phyloP scores from a whole-genome alignment of 2,113 vertebrate species.

The Stegastes partitus region DNA sequence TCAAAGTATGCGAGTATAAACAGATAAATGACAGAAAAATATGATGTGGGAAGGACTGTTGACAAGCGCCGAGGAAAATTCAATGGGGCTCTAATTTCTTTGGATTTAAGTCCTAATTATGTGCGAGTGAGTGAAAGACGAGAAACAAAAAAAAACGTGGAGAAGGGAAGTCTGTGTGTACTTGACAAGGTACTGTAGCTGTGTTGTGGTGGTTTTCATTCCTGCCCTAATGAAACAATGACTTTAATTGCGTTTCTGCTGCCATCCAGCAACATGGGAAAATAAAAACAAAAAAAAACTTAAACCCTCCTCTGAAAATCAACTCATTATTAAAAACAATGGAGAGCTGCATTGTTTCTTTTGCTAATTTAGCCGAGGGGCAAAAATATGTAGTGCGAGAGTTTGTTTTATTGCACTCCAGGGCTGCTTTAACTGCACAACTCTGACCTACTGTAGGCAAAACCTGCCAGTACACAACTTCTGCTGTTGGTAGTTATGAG shows the following conservation, averaged over 20 bases:
- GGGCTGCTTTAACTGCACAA: slow-evolving; percentile 61
- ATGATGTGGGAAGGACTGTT: slow-evolving; percentile 40
- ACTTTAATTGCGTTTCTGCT: slow-evolving; percentile 71
- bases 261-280: slow-evolving; percentile 60
- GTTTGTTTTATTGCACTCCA: slow-evolving; percentile 58
- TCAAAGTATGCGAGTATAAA: slow-evolving; percentile 21
- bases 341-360: slow-evolving; percentile 62
- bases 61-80: slow-evolving; percentile 48
- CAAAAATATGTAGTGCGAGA: slow-evolving; percentile 44
- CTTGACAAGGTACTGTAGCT: slow-evolving; percentile 17
- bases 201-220: slow-evolving; percentile 60
- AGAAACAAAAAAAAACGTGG: neutral
- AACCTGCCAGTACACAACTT: slow-evolving; percentile 29
- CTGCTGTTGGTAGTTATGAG: slow-evolving; percentile 23
- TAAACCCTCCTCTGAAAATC: slow-evolving; percentile 43
- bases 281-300: slow-evolving; percentile 70
- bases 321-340: slow-evolving; percentile 71
- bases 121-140: neutral
- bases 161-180: slow-evolving; percentile 14
- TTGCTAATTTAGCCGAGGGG: slow-evolving; percentile 48
- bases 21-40: slow-evolving; percentile 53
- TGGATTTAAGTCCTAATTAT: slow-evolving; percentile 38
- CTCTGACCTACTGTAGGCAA: slow-evolving; percentile 40
- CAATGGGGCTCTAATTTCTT: slow-evolving; percentile 65
- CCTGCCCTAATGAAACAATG: slow-evolving; percentile 68